These are phyloP conservation scores for Corythornis madagascariensis DNA, from an alignment of 2,113 vertebrate genomes.

Conservation along the genomic window DNA sequence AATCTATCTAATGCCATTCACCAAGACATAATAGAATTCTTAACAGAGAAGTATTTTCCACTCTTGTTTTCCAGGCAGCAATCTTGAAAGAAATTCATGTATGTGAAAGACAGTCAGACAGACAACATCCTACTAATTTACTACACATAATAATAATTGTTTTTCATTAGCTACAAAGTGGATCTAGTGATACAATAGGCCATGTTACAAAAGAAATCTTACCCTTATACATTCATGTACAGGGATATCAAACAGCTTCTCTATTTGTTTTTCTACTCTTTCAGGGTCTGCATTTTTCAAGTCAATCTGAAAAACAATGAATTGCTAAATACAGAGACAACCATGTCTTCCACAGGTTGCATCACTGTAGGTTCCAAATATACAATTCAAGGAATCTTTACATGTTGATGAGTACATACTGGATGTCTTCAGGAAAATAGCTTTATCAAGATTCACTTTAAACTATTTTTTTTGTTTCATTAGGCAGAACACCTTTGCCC, in stretches of 20 bases:
- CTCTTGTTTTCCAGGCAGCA: background rate
- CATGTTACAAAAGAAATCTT: background rate
- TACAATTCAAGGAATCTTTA: background rate
- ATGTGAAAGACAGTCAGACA: background rate
- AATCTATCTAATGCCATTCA: background rate
- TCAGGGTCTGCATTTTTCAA: conserved; percentile 95
- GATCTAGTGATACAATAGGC: background rate
- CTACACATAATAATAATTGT: fast-evolving
- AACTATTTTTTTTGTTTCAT: background rate
- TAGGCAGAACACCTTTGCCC: background rate
- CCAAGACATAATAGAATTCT: background rate
- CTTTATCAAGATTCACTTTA: background rate
- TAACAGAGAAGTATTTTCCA: background rate
- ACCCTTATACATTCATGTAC: conserved; percentile 89
- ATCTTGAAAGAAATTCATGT: background rate
- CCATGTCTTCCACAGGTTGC: background rate
- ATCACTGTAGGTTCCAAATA: background rate
- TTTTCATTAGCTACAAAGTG: background rate
- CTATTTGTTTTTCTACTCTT: conserved; percentile 91
- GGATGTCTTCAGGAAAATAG: background rate
- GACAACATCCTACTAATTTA: background rate
- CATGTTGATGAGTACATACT: background rate
- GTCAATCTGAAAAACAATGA: conserved; percentile 86
- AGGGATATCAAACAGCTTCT: conserved; percentile 94
- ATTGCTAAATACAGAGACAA: background rate